Evolutionary conservation across 2,888 invertebrate genomes (phyloP).

Genomic region (Oscheius onirici): DNA sequence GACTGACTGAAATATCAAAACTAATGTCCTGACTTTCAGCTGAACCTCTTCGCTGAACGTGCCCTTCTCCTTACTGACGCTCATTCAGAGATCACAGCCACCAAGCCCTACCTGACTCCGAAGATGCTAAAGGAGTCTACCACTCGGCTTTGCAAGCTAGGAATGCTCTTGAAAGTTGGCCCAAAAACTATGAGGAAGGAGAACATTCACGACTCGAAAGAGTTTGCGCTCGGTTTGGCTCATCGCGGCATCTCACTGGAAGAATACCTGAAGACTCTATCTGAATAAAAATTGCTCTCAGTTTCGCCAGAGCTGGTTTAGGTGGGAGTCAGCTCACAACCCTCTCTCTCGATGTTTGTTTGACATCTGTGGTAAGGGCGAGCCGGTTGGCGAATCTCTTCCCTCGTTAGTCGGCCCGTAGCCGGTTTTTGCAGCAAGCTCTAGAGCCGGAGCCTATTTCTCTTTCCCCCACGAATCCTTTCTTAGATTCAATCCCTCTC

Average conservation of each 20-base stretch:
- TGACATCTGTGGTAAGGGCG: background rate
- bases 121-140: too few species aligned
- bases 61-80: background rate
- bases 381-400: background rate
- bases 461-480: background rate
- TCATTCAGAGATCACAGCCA: too few species aligned
- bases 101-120: too few species aligned
- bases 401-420: background rate
- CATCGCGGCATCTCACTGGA: background rate
- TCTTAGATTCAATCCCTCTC: background rate
- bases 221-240: background rate
- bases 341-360: background rate
- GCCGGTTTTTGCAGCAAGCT: background rate
- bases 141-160: too few species aligned
- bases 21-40: too few species aligned
- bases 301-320: background rate
- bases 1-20: too few species aligned
- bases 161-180: too few species aligned
- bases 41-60: background rate
- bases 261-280: background rate
- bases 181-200: background rate
- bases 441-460: background rate
- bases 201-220: background rate
- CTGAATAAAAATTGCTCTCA: background rate
- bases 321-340: background rate